phyloP scores from a whole-genome alignment of 2,888 invertebrate genomes.

The Tromatobia lineatoria region DNA sequence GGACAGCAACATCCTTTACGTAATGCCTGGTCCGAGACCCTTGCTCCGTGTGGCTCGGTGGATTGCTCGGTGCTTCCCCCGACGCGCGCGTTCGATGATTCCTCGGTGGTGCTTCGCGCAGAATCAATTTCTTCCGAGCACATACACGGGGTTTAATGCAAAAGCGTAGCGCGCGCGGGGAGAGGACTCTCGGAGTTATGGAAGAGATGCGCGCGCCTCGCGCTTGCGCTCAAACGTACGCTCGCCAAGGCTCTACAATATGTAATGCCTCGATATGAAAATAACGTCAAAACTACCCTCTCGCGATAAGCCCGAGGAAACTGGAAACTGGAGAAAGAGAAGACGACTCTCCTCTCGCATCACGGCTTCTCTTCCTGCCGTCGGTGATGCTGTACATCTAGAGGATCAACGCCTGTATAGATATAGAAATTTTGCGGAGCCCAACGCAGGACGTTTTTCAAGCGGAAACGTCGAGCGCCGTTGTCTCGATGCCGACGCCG shows the following conservation, averaged over 20 bases:
- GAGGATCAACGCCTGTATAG: neutral
- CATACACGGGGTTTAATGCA: constrained; percentile 3
- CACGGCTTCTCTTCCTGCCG: neutral
- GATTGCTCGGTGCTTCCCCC: constrained; percentile 57
- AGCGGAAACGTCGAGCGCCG: neutral
- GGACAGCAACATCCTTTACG: constrained; percentile 72
- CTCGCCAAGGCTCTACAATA: constrained; percentile 57
- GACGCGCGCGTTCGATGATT: constrained; percentile 71
- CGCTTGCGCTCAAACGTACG: constrained; percentile 50
- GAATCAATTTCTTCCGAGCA: constrained; percentile 80
- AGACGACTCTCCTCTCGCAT: constrained; percentile 13
- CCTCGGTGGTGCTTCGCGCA: constrained; percentile 76
- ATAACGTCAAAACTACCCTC: constrained; percentile 72
- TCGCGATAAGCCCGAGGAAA: constrained; percentile 36
- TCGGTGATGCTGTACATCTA: constrained; percentile 5
- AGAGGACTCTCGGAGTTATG: constrained; percentile 7
- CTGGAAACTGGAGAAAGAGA: constrained; percentile 18
- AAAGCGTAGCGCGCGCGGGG: neutral
- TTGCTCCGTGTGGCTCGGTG: constrained; percentile 62
- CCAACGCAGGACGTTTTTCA: neutral
- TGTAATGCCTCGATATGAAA: constrained; percentile 70
- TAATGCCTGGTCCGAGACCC: constrained; percentile 66
- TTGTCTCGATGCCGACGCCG: constrained; percentile 10
- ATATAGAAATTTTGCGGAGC: constrained; percentile 21
- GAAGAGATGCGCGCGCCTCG: constrained; percentile 60